A percentile compares a stretch with the other conserved stretches of the same genome.
These are phyloP conservation scores for Cebus imitator DNA, from an alignment of 2,113 vertebrate species.

Conservation along the genomic window DNA sequence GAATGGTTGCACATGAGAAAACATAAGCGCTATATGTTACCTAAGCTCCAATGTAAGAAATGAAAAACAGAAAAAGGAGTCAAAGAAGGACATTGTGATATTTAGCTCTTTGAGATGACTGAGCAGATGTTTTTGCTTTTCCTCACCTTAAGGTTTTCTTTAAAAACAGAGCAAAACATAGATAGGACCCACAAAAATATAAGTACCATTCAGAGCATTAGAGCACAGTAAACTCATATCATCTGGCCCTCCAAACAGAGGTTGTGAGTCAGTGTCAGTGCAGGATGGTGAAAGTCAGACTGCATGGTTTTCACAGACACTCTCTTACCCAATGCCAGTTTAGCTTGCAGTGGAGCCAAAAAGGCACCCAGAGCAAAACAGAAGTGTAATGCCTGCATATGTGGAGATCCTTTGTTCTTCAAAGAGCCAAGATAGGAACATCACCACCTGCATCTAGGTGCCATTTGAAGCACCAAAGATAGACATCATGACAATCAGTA, in stretches of 20 bases:
- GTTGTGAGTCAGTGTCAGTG: background rate
- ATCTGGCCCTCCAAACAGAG: background rate
- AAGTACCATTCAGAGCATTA: slow-evolving; percentile 90
- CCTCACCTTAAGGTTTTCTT: slow-evolving; percentile 71
- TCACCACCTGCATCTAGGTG: slow-evolving; percentile 95
- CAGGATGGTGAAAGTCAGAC: background rate
- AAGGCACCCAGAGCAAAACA: slow-evolving; percentile 93
- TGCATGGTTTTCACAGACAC: background rate
- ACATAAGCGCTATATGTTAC: slow-evolving; percentile 94
- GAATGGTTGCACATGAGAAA: slow-evolving; percentile 88
- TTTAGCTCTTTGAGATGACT: slow-evolving; percentile 81
- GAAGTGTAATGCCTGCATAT: slow-evolving; percentile 97
- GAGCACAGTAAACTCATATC: slow-evolving; percentile 85
- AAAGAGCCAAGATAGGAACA: slow-evolving; percentile 90
- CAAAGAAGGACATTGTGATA: slow-evolving; percentile 86
- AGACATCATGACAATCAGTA: slow-evolving; percentile 89
- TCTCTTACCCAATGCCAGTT: slow-evolving; percentile 84
- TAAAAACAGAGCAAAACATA: slow-evolving; percentile 87
- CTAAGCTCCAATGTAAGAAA: slow-evolving; percentile 94
- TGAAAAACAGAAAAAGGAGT: slow-evolving; percentile 93
- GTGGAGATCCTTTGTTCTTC: slow-evolving; percentile 90
- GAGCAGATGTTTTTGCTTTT: slow-evolving; percentile 65
- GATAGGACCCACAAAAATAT: slow-evolving; percentile 85
- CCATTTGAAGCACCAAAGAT: slow-evolving; percentile 91
- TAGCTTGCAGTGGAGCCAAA: slow-evolving; percentile 91